phyloP scores from a whole-genome alignment of 2,888 invertebrate species.

The Drosophila sordidula region DNA sequence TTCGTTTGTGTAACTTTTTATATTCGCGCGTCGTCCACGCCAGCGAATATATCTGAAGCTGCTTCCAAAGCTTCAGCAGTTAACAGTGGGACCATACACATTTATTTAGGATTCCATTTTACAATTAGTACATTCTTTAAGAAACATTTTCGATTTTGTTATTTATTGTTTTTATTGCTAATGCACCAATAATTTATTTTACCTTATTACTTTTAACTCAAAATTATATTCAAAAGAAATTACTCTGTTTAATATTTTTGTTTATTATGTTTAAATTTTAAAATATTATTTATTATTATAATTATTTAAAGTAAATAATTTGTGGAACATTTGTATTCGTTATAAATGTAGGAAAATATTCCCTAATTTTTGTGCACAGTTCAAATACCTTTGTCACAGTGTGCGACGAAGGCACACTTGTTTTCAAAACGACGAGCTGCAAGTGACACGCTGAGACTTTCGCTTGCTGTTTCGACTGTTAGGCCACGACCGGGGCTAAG shows the following conservation, averaged over 20 bases:
- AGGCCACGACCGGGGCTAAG: slow-evolving; percentile 28
- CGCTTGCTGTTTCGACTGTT: slow-evolving; percentile 30
- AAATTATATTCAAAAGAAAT: too few relatives aligned
- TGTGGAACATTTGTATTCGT: too few relatives aligned
- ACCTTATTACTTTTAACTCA: too few relatives aligned
- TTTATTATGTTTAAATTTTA: too few relatives aligned
- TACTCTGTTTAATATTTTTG: too few relatives aligned
- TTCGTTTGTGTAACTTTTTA: slow-evolving; percentile 59
- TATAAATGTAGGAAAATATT: too few relatives aligned
- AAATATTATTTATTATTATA: too few relatives aligned
- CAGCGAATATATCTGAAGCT: slow-evolving; percentile 12
- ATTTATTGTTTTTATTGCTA: too few relatives aligned
- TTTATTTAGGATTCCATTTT: slow-evolving; percentile 1
- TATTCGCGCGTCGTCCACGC: slow-evolving; percentile 45
- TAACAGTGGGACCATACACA: slow-evolving; percentile 28
- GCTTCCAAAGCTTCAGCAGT: slow-evolving; percentile 25
- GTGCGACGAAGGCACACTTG: slow-evolving; percentile 44
- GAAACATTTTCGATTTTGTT: too few relatives aligned
- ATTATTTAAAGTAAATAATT: too few relatives aligned
- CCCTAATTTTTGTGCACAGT: neutral
- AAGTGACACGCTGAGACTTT: slow-evolving; percentile 39
- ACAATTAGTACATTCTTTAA: too few relatives aligned
- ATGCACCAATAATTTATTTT: too few relatives aligned
- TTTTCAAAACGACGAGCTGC: slow-evolving; percentile 27
- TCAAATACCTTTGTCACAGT: slow-evolving; percentile 27